Evolutionary conservation across 2,797 vertebrate species (phyloP).

Genomic region (Myotis vivesi): DNA sequence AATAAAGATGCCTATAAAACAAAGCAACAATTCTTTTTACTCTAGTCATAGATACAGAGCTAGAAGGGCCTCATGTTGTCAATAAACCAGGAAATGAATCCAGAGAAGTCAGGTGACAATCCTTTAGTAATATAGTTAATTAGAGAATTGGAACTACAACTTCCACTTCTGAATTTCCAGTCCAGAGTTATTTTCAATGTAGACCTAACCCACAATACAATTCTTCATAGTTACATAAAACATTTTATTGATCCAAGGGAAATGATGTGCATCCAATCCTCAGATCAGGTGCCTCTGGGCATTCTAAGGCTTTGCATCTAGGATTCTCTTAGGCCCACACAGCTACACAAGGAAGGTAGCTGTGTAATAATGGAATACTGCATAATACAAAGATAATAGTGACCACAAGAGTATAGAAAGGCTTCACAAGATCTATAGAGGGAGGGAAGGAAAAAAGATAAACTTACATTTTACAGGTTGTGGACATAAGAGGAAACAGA

Average conservation of each 20-base stretch:
- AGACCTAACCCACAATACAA: not conserved
- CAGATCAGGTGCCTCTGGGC: not conserved
- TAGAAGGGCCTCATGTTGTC: not conserved
- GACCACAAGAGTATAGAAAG: not conserved
- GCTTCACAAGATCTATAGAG: not conserved
- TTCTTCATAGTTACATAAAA: not conserved
- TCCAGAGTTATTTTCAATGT: not conserved
- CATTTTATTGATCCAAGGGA: not conserved
- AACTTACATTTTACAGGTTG: not conserved
- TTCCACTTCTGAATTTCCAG: not conserved
- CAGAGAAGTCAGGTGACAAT: not conserved
- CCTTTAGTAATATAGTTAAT: not conserved
- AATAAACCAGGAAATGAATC: constrained; percentile 1
- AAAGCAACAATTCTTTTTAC: not conserved
- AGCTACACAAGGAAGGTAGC: not conserved
- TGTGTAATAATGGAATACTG: not conserved
- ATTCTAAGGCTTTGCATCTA: not conserved
- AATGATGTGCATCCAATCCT: not conserved
- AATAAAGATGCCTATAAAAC: not conserved
- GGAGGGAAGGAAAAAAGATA: not conserved
- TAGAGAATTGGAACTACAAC: not conserved
- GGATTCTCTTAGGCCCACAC: not conserved
- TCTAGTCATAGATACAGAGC: not conserved
- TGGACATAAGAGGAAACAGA: not conserved
- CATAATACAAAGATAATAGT: not conserved